phyloP scores from a whole-genome alignment of 1,140 invertebrate species.

The Mycetomoellerius zeteki region DNA sequence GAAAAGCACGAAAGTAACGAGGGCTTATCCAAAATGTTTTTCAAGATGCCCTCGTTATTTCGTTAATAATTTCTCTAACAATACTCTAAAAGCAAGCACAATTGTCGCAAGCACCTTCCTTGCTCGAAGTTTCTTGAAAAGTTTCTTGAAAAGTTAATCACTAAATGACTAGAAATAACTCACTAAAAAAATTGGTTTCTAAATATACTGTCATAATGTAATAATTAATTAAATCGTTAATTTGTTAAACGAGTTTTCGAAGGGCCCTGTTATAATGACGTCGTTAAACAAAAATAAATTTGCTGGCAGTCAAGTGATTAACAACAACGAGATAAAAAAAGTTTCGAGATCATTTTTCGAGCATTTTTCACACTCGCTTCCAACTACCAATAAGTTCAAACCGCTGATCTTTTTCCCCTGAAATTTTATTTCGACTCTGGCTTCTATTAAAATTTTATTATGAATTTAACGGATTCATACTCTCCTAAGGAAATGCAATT shows the following conservation, averaged over 20 bases:
- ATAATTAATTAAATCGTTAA: background rate
- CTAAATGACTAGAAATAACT: constrained; percentile 17
- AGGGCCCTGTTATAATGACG: background rate
- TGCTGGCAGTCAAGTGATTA: background rate
- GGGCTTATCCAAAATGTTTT: background rate
- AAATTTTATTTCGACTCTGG: background rate
- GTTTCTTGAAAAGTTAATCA: background rate
- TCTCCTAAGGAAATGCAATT: background rate
- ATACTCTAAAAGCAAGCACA: background rate
- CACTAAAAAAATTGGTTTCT: background rate
- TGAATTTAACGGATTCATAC: background rate
- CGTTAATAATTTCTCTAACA: background rate
- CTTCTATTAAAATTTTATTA: constrained; percentile 10
- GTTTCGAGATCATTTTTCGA: constrained; percentile 2
- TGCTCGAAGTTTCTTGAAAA: constrained; percentile 7
- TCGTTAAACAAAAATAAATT: background rate
- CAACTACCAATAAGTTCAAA: background rate
- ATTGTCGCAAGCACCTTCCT: background rate
- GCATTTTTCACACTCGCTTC: background rate
- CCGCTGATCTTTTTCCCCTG: background rate
- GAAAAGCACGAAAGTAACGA: constrained; percentile 11
- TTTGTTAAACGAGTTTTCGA: background rate
- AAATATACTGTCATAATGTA: constrained; percentile 1
- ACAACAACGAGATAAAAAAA: background rate
- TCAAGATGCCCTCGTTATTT: background rate